Conservation (phyloP, 2,888 invertebrate genomes). For the Endotricha flammealis region DNA sequence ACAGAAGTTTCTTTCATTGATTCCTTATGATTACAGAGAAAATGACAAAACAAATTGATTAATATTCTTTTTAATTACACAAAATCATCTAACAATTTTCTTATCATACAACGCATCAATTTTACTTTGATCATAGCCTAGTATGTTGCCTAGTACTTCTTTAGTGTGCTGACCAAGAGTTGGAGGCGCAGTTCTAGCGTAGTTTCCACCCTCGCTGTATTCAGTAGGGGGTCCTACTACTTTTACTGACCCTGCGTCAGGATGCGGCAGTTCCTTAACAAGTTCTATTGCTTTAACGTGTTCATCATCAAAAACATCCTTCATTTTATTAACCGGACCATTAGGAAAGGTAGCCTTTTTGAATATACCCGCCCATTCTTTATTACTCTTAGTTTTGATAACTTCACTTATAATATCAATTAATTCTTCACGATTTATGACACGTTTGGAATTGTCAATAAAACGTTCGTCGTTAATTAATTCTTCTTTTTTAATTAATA, state of each 20-base stretch:
- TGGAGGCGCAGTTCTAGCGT: slow-evolving; percentile 87
- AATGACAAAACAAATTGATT: no score
- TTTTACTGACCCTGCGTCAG: slow-evolving; percentile 83
- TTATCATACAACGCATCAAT: slow-evolving; percentile 77
- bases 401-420: slow-evolving; percentile 79
- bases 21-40: no score
- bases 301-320: slow-evolving; percentile 91
- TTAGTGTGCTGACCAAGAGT: slow-evolving; percentile 92
- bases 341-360: slow-evolving; percentile 88
- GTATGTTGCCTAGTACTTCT: slow-evolving; percentile 82
- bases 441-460: slow-evolving; percentile 84
- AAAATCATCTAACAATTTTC: slow-evolving; percentile 41
- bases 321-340: slow-evolving; percentile 92
- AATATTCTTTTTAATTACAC: no score
- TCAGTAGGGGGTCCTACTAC: slow-evolving; percentile 92
- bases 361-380: slow-evolving; percentile 86
- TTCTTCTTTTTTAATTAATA: slow-evolving; percentile 77
- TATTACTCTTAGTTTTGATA: slow-evolving; percentile 80
- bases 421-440: slow-evolving; percentile 85
- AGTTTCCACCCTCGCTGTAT: slow-evolving; percentile 85
- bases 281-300: slow-evolving; percentile 87
- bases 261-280: slow-evolving; percentile 84
- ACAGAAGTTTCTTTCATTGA: no score
- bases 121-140: slow-evolving; percentile 80
- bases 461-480: slow-evolving; percentile 82